Conservation (phyloP, 2,797 vertebrate species). For the Urocyon cinereoargenteus region DNA sequence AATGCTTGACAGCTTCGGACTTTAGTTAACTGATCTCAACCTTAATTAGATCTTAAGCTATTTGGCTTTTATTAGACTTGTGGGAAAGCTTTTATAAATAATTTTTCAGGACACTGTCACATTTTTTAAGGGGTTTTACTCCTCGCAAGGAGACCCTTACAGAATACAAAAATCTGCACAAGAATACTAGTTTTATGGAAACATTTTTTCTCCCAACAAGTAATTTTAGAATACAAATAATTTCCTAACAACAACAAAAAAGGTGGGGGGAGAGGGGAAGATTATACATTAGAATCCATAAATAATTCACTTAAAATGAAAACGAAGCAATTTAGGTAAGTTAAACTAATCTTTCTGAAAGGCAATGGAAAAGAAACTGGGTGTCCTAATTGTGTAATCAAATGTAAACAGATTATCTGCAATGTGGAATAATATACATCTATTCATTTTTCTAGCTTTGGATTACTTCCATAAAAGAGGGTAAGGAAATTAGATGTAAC, state of each 20-base stretch:
- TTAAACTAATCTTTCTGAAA: conserved; percentile 26
- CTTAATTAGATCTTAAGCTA: not conserved
- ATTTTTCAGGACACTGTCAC: not conserved
- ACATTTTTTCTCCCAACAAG: not conserved
- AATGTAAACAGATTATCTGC: conserved; percentile 11
- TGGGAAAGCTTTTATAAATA: conserved; percentile 13
- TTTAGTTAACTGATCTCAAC: not conserved
- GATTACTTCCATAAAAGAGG: not conserved
- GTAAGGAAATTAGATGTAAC: conserved; percentile 16
- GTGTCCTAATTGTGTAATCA: not conserved
- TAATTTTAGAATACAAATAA: conserved; percentile 45
- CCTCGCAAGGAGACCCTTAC: not conserved
- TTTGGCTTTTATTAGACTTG: not conserved
- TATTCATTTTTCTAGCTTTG: not conserved
- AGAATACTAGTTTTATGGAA: conserved; percentile 40
- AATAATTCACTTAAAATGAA: conserved; percentile 3
- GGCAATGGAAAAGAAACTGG: not conserved
- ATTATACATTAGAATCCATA: not conserved
- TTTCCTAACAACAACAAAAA: not conserved
- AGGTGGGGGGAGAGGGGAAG: not conserved
- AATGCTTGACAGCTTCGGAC: not conserved
- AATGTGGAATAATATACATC: not conserved
- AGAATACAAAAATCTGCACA: not conserved
- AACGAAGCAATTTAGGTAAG: conserved; percentile 23
- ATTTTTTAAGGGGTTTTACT: conserved; percentile 2